These are phyloP conservation scores for Forficula auricularia DNA, from an alignment of 1,140 invertebrate species.

Conservation along the genomic window DNA sequence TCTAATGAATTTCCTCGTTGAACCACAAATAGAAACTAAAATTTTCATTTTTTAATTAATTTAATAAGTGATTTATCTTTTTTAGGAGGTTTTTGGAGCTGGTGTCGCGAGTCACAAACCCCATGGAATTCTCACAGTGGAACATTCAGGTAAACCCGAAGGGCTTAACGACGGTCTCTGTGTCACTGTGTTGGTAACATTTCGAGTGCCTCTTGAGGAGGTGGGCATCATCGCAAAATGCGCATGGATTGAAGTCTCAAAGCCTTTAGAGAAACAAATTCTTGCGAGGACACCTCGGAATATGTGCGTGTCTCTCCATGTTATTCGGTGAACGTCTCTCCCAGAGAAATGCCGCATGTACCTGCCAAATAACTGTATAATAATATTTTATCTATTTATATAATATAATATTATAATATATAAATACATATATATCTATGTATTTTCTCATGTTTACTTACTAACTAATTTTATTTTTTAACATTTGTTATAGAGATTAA, in stretches of 20 bases:
- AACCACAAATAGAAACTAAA: no score
- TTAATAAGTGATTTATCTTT: no score
- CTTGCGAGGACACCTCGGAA: conserved; percentile 48
- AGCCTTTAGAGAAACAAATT: conserved; percentile 49
- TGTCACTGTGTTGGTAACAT: conserved; percentile 67
- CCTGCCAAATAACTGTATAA: no score
- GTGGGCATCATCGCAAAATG: conserved; percentile 71
- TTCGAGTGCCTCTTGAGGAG: conserved; percentile 66
- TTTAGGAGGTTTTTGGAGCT: conserved; percentile 66
- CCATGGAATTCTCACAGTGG: conserved; percentile 54
- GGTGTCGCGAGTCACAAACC: conserved; percentile 70
- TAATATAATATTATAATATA: no score
- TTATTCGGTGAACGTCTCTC: conserved; percentile 52
- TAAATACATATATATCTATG: no score
- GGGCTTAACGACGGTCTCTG: conserved; percentile 53
- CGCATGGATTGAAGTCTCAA: conserved; percentile 64
- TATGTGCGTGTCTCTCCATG: conserved; percentile 59
- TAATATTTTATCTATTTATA: no score
- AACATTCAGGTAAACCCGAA: conserved; percentile 34
- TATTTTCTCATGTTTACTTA: no score
- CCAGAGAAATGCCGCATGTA: not conserved
- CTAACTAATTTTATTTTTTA: no score
- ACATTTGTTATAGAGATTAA: no score
- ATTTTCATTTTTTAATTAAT: no score
- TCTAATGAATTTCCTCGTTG: no score